phyloP scores from a whole-genome alignment of 1,140 invertebrate genomes.

The Lerema accius region DNA sequence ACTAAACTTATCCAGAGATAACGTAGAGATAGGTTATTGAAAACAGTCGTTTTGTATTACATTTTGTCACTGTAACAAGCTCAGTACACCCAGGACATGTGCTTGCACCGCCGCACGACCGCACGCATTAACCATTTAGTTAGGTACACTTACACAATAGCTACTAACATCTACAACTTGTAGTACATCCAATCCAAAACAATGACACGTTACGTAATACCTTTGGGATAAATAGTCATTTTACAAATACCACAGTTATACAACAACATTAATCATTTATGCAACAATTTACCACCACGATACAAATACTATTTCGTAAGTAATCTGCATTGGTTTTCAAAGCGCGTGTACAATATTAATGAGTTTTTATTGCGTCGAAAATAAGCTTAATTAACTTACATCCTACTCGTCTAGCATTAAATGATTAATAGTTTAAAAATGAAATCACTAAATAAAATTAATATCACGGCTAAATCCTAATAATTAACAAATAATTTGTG shows the following conservation, averaged over 20 bases:
- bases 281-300: no score
- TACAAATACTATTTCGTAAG: background rate
- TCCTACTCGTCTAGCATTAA: no score
- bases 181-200: conserved; percentile 1
- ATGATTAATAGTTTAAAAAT: no score
- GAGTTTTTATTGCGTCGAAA: no score
- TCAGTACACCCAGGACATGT: conserved; percentile 8
- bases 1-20: no score
- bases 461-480: no score
- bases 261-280: background rate
- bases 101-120: conserved; percentile 29
- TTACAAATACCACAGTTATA: conserved; percentile 1
- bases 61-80: conserved; percentile 29
- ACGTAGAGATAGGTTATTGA: no score
- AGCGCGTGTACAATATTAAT: background rate
- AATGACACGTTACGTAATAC: background rate
- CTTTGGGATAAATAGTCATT: conserved; percentile 4
- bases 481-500: no score
- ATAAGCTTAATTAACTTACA: no score
- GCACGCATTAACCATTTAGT: background rate
- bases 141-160: conserved; percentile 6
- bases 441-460: no score
- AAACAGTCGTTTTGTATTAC: no score
- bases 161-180: background rate
- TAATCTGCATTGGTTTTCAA: conserved; percentile 8